Evolutionary conservation across 2,888 invertebrate genomes (phyloP), one percentile per base, ranked within the genome.

Genomic region (Parnassius smintheus): DNA sequence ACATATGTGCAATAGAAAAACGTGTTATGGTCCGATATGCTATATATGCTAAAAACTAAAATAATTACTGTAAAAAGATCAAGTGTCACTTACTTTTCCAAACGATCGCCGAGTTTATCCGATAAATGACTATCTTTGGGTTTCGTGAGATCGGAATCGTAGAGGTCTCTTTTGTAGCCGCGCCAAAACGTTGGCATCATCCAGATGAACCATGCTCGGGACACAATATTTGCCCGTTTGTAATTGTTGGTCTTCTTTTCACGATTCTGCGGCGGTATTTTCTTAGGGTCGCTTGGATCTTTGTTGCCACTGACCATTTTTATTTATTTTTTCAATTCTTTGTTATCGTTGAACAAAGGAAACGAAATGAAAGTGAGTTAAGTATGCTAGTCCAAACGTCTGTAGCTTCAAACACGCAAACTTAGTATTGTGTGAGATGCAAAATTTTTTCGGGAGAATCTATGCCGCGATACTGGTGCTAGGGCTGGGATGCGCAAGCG

Each of bases 91-190:
- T 83, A 94, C 94, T 84, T 91, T 76, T 94, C 93, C 7, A 95
- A 86, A 67, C 91, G 92, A 68, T 94, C 92, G n/a, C 95, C 95
- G 48, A 95, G 89, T 72, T 86, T 83, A 68, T 93, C 91, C 0
- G 95, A 95, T 66, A 89, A 88, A 75, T 96, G 96, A 73, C 92
- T 93, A 51, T 93, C 92, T 66, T 96, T 92, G 18, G 95, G 94
- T 75, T 94, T 92, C 45, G 95, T 95, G 67, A 96, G 91, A 83
- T 96, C 96, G 51, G 93, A 83, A 63, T 94, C 91, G 75, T 93
- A 94, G 45, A 96, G 88, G 70, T 94, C 94, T 72, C 93, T 87
- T 76, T 91, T 93, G 74, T 88, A 91, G n/a, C 95, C 94, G 69
- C 93, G 91, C 83, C 92, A 91, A 76, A 92, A 92, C 1, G 92